Conservation (phyloP, 2,113 vertebrate species). For the Pungitius pungitius region DNA sequence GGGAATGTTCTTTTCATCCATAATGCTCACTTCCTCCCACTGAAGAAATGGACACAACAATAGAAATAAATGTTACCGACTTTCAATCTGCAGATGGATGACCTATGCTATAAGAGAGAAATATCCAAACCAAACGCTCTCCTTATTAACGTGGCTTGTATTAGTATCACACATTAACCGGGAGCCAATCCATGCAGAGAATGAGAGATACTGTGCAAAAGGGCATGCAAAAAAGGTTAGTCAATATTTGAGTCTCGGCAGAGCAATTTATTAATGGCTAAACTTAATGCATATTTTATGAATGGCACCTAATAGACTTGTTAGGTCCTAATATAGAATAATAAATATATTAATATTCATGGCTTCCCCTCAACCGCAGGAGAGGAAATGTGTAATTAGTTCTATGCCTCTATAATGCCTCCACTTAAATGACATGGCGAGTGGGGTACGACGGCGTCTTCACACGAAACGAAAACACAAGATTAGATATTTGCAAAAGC, state of each 20-base stretch:
- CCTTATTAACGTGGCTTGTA: conserved; percentile 11
- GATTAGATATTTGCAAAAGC: conserved; percentile 15
- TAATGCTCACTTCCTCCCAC: conserved; percentile 99
- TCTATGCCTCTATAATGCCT: conserved; percentile 28
- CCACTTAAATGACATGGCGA: conserved; percentile 34
- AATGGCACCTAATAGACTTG: conserved; percentile 52
- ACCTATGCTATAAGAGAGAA: conserved; percentile 5
- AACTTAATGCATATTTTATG: conserved; percentile 69
- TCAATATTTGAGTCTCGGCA: conserved; percentile 55
- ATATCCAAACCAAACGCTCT: conserved; percentile 21
- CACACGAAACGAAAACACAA: neutral
- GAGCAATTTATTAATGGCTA: conserved; percentile 57
- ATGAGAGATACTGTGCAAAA: conserved; percentile 25
- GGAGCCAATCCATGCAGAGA: neutral
- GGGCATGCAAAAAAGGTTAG: conserved; percentile 16
- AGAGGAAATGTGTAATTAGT: conserved; percentile 44
- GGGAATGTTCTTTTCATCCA: conserved; percentile 98
- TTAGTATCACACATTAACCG: neutral
- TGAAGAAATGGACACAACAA: conserved; percentile 65
- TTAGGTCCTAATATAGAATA: conserved; percentile 43
- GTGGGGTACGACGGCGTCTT: conserved; percentile 18
- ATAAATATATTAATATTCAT: conserved; percentile 58
- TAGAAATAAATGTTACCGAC: conserved; percentile 3
- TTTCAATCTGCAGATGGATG: conserved; percentile 5
- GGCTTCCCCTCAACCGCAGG: conserved; percentile 21